Base-by-base conservation (phyloP, 2,888 invertebrate genomes). In the Malthinus flaveolus region DNA sequence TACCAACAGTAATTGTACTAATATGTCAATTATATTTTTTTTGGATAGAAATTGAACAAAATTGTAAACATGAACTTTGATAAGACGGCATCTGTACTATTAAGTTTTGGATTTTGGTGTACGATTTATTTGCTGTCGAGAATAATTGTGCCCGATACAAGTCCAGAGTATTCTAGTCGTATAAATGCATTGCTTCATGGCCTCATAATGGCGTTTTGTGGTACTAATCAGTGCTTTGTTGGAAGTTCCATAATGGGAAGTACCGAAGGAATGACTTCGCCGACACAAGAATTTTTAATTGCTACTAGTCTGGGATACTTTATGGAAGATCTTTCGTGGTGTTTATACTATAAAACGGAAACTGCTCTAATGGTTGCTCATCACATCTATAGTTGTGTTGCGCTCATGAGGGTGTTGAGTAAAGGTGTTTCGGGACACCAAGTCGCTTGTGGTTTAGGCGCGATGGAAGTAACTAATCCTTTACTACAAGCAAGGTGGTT, bases 401-500 rank as follows among this genome's bases (percentile, higher is more conserved):
- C 83, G n/a, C 76, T 86, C 57, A 76, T 77, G 6, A 68, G 81
- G 10, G 82, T 84, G 67, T 77, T 85, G 69, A 72, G 75, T 47
- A 84, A 82, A 60, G 77, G 79, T 5, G 56, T 63, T 36, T 68
- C 82, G 0, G 85, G 85, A 3, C 83, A 81, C 65, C 81, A 81
- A 33, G 82, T 82, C 37, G 75, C 81, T 1, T 85, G 85, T 63
- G 81, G 81, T 2, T 69, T 86, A 12, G 83, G 84, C 0, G 74
- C 82, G 47, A 74, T 86, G 78, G 87, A 87, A 75, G 64, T 85
- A 32, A 85, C 86, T 1, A 87, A 87, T 72, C 87, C 87, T 7
- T 73, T 85, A 39, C 77, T 87, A 15, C 87, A 87, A 77, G 72
- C 77, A 15, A 77, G 87, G 73, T 87, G 87, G 87, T 85, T 86